These are phyloP conservation scores for Himalopsyche kuldschensis DNA, from an alignment of 2,888 invertebrate species.

Conservation along the genomic window DNA sequence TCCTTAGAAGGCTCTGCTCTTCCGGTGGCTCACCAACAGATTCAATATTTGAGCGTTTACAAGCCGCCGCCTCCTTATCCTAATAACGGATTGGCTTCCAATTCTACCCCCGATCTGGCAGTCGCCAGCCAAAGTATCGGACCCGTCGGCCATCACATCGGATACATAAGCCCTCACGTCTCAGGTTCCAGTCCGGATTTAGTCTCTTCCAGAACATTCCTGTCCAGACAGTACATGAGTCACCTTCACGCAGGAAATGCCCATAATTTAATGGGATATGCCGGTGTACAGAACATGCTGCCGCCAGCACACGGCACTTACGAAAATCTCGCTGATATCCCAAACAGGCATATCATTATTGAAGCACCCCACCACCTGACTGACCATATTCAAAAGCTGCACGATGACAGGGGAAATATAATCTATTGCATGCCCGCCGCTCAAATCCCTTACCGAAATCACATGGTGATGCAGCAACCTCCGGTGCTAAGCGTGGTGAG, in stretches of 20 bases:
- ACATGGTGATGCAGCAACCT: conserved; percentile 58
- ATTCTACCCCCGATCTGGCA: conserved; percentile 83
- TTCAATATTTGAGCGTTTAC: conserved; percentile 68
- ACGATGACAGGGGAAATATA: conserved; percentile 65
- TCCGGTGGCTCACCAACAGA: conserved; percentile 54
- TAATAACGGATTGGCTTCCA: conserved; percentile 73
- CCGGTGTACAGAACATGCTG: conserved; percentile 46
- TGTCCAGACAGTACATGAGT: conserved; percentile 56
- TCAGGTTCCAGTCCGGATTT: conserved; percentile 79
- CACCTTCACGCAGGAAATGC: conserved; percentile 47
- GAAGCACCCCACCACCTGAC: conserved; percentile 62
- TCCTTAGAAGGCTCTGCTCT: conserved; percentile 42
- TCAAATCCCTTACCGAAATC: conserved; percentile 51
- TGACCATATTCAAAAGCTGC: conserved; percentile 63
- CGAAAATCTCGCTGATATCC: conserved; percentile 65
- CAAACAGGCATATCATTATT: conserved; percentile 55
- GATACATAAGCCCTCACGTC: conserved; percentile 60
- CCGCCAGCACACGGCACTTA: conserved; percentile 70
- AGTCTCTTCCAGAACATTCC: conserved; percentile 70
- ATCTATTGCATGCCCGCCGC: conserved; percentile 66
- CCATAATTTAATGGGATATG: conserved; percentile 50
- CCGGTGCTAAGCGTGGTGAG: conserved; percentile 48
- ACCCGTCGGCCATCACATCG: conserved; percentile 49
- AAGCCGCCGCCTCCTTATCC: conserved; percentile 88
- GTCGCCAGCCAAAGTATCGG: conserved; percentile 65